Evolutionary conservation across 1,140 invertebrate genomes (phyloP), one percentile per base, ranked within the genome.

Genomic region (Drosophila busckii): DNA sequence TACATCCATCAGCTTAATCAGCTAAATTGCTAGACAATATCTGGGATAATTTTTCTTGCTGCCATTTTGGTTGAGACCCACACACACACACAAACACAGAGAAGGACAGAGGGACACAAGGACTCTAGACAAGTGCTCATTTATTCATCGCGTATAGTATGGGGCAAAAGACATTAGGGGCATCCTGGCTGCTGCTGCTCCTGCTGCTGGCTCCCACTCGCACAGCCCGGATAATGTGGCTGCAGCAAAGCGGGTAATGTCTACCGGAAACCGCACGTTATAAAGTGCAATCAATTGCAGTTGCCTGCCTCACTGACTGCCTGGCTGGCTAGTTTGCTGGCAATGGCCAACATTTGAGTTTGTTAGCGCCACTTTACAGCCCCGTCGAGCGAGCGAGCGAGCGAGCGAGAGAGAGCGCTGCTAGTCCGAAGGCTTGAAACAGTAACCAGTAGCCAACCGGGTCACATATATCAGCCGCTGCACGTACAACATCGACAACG

Each of bases 1-100:
- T 82, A 82, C 75, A 82, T 82, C 75, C 75, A 82, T 82, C 75
- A 82, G 75, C 75, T 83, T 82, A 83, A 82, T 82, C 75, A 82
- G 75, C 75, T 82, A 82, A 82, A 82, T 82, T 82, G 76, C 75
- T 75, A 82, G 75, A 82, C 75, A 82, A 82, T 82, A 82, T 82
- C 75, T 75, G 76, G 76, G 70, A 83, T 83, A 82, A 82, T 82
- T 82, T 82, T 82, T 82, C 75, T 82, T 82, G 69, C 75, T 82
- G 76, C 75, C 69, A 75, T 82, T 80, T 45, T 73, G 75, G 56
- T 56, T 35, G 19, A 59, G 13, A 40, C 17, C n/a, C 41, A 41
- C 26, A 23, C 58, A 37, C 23, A 46, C 34, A 38, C 44, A 19
- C 34, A 29, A 17, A 22, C 12, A 20, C 26, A 32, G 9, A 23